phyloP scores from a whole-genome alignment of 2,797 vertebrate genomes.

The Gephyroberyx darwinii region DNA sequence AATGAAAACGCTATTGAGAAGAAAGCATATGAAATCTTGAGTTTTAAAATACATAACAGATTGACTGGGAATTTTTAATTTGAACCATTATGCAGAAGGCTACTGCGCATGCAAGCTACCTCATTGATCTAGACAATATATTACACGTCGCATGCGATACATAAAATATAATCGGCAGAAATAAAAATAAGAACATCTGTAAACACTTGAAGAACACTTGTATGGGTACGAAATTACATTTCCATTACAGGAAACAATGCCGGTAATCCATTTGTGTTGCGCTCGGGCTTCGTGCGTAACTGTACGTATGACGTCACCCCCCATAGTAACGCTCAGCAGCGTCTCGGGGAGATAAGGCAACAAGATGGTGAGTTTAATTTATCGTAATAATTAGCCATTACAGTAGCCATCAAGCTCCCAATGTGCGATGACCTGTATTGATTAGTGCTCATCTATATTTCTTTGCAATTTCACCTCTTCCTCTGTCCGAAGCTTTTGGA shows the following conservation, averaged over 20 bases:
- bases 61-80: too few relatives aligned
- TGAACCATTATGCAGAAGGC: too few relatives aligned
- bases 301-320: conserved; percentile 77
- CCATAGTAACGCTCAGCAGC: conserved; percentile 84
- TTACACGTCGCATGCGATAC: too few relatives aligned
- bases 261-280: neutral
- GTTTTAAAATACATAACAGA: too few relatives aligned
- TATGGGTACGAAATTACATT: too few relatives aligned
- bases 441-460: rapidly evolving
- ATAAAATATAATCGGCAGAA: too few relatives aligned
- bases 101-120: too few relatives aligned
- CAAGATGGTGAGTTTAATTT: conserved; percentile 86
- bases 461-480: too few relatives aligned
- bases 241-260: neutral
- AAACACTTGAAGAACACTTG: too few relatives aligned
- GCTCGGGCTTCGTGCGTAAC: conserved; percentile 18
- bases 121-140: too few relatives aligned
- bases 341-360: conserved; percentile 83
- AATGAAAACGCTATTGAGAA: neutral
- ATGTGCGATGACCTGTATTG: neutral
- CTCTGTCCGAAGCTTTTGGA: neutral
- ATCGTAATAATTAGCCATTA: conserved; percentile 41
- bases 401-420: rapidly evolving
- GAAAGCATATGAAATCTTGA: too few relatives aligned
- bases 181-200: too few relatives aligned